A percentile compares a stretch with the other conserved stretches of the same genome.
phyloP scores from a whole-genome alignment of 1,140 invertebrate species.

The Nephila pilipes region DNA sequence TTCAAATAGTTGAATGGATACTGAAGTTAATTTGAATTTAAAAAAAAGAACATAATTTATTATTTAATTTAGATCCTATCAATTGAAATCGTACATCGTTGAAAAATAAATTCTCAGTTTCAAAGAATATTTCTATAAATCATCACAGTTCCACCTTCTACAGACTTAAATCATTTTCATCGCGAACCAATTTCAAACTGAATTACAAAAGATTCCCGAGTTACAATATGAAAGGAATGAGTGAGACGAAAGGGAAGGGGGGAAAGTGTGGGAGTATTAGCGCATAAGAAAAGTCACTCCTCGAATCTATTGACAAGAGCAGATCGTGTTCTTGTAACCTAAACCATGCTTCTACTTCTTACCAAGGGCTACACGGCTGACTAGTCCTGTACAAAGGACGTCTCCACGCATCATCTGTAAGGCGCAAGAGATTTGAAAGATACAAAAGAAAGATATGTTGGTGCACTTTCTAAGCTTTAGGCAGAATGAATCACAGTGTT shows the following conservation, averaged over 20 bases:
- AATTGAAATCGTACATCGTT: background rate
- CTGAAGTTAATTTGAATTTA: no score
- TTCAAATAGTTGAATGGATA: no score
- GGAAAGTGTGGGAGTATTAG: background rate
- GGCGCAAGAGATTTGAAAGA: background rate
- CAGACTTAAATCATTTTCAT: slow-evolving; percentile 9
- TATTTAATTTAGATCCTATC: background rate
- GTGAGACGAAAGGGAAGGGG: background rate
- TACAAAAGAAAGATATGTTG: slow-evolving; percentile 33
- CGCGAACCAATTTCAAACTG: background rate
- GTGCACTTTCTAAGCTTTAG: slow-evolving; percentile 21
- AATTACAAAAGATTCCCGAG: slow-evolving; percentile 43
- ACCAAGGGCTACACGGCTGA: background rate
- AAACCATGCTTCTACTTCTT: background rate
- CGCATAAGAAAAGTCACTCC: slow-evolving; percentile 51
- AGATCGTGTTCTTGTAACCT: background rate
- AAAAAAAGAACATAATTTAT: no score
- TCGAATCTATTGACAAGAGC: slow-evolving; percentile 14
- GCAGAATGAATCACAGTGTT: slow-evolving; percentile 19
- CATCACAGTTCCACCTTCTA: background rate
- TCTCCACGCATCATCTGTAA: slow-evolving; percentile 30
- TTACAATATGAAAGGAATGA: slow-evolving; percentile 23
- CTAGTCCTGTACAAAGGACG: slow-evolving; percentile 1
- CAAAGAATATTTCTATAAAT: background rate
- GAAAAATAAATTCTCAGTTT: background rate